Percentiles rank a stretch among this genome's conserved stretches.
phyloP scores from a whole-genome alignment of 2,113 vertebrate species.

The Orthonyx spaldingii region DNA sequence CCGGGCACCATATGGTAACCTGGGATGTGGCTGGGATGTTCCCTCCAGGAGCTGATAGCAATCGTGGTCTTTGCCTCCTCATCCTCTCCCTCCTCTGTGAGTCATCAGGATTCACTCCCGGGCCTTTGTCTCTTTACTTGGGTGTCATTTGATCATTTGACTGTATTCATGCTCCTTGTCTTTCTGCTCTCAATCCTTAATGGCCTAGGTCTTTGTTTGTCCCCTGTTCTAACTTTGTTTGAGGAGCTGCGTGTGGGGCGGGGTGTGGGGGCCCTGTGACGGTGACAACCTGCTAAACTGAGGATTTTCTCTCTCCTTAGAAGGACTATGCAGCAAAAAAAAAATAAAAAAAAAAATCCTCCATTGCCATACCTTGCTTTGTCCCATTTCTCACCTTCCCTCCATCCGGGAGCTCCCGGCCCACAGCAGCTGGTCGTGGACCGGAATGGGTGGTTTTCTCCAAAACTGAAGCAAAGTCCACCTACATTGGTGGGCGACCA shows the following conservation, averaged over 20 bases:
- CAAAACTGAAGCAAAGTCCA: background rate
- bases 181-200: background rate
- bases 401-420: background rate
- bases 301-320: background rate
- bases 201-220: background rate
- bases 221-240: background rate
- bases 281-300: background rate
- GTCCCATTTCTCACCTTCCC: background rate
- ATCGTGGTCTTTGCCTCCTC: background rate
- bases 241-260: background rate
- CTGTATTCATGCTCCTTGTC: background rate
- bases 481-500: accelerated
- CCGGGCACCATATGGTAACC: background rate
- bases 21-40: background rate
- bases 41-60: background rate
- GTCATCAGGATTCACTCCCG: background rate
- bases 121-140: background rate
- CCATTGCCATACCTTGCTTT: background rate
- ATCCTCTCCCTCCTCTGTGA: background rate
- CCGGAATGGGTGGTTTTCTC: background rate
- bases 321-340: background rate
- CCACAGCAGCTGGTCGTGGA: background rate
- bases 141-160: background rate
- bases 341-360: background rate
- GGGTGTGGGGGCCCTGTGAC: background rate